Evolutionary conservation across 2,113 vertebrate species (phyloP), one percentile per base, ranked within the genome.

Genomic region (Helogale parvula): DNA sequence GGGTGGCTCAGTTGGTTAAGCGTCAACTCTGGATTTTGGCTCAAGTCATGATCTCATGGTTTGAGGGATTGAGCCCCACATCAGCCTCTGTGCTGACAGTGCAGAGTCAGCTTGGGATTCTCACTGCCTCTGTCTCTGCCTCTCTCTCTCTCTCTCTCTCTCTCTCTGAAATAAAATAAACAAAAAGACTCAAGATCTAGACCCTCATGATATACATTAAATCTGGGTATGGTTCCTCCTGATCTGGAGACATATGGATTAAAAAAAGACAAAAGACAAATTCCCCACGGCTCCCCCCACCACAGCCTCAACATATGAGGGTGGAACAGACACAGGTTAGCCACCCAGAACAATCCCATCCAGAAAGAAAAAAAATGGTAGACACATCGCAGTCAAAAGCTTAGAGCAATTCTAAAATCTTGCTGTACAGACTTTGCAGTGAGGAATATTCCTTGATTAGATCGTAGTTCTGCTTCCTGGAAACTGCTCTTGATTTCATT

Each of bases 251-350:
- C 11, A 50, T 13, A 19, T 6, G 23, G 85, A 4, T 35, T 47
- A 45, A 27, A 17, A 85, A 52, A 19, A 21, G 83, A 71, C 33
- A 38, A 50, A 50, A 50, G 13, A 50, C 38, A 33, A 69, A 63
- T 31, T 5, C 16, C 21, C 0, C 5, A 2, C 7, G 13, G 6
- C 6, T 8, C 23, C 14, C 1, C 16, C 27, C 33, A 8, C 16
- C 38, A 80, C 35, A 90, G 45, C 45, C 12, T 72, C 35, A 72
- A 33, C 1, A 4, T 21, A 25, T 3, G 31, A 23, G 29, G 25
- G 10, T 45, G 2, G 84, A n/a, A 63, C 1, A 41, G 41, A 80
- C 12, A 60, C 17, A 45, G 21, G 33, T 33, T 50, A 35, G 63
- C 35, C 5, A 4, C 54, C 41, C 3, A 15, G 79, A 84, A 27